Evolutionary conservation across 2,113 vertebrate species (phyloP), one percentile per base, ranked within the genome.

Genomic region (Donacobius atricapilla): DNA sequence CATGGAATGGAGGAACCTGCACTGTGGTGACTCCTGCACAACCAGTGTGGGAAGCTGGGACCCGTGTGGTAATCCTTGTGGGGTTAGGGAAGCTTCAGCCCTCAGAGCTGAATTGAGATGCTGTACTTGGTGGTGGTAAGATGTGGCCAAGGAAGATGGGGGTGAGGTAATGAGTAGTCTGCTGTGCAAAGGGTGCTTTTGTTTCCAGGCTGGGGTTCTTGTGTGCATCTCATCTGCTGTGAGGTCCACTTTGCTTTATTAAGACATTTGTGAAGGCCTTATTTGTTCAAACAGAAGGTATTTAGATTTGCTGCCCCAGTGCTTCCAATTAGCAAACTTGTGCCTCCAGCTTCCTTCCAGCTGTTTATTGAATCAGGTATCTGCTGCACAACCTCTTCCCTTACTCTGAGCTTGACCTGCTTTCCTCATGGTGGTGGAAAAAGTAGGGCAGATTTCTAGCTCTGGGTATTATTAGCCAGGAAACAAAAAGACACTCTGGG

Each of bases 371-470:
- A 91, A 77, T 89, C 47, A 95, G 83, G 50, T 94, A 70, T 79
- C 72, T 90, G 48, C 57, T 96, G 48, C 51, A 23, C 57, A 70
- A 64, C 66, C 40, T 72, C 87, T 91, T 94, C 39, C 80, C 70
- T 93, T 81, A 18, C 69, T 81, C 95, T 51, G 78, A 94, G 84
- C 48, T 58, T 97, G 95, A 96, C 96, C 96, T 93, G 93, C 82
- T 97, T 97, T 97, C 89, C 65, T 90, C 40, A 50, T 6, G 35
- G 60, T 87, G 65, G 18, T 0, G 7, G 64, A 83, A 75, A 83
- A 97, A 95, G 72, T 89, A 94, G 96, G 71, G 48, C 86, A 87
- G 53, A 77, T 70, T 95, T 93, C n/a, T 89, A 94, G 76, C 80
- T 96, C 87, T 70, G 63, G 39, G 30, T 94, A 87, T 96, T 96